Evolutionary conservation across 2,888 invertebrate species (phyloP).

Genomic region (Endomychus coccineus): DNA sequence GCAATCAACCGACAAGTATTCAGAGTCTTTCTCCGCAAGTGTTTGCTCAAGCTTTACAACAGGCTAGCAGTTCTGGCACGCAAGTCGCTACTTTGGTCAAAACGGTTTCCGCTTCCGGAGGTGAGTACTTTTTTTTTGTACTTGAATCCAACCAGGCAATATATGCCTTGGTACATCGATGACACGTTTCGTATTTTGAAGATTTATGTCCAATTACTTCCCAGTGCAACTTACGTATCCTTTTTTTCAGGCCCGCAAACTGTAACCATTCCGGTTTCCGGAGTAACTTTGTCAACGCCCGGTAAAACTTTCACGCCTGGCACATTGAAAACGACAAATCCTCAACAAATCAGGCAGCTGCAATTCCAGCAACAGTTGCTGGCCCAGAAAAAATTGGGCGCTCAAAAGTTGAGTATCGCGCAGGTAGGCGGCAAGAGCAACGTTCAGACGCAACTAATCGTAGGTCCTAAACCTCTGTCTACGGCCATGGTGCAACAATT

Average conservation of each 20-base stretch:
- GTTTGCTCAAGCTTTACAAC: conserved; percentile 44
- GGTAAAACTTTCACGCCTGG: conserved; percentile 43
- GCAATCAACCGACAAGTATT: conserved; percentile 33
- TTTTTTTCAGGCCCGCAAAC: conserved; percentile 38
- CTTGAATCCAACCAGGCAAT: too few relatives aligned
- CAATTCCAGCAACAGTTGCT: conserved; percentile 53
- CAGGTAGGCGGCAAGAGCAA: conserved; percentile 46
- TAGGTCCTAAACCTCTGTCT: conserved; percentile 55
- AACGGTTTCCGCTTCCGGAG: conserved; percentile 45
- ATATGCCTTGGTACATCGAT: too few relatives aligned
- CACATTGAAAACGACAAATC: conserved; percentile 48
- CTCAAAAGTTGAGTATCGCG: conserved; percentile 56
- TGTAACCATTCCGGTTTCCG: conserved; percentile 49
- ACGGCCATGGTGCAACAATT: conserved; percentile 66
- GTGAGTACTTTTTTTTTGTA: conserved; percentile 23
- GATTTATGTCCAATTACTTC: background rate
- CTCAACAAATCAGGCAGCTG: conserved; percentile 59
- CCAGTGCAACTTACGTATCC: background rate
- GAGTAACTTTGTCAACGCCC: conserved; percentile 43
- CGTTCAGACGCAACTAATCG: conserved; percentile 61
- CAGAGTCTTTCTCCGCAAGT: conserved; percentile 39
- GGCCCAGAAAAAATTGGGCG: conserved; percentile 50
- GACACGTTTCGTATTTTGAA: background rate
- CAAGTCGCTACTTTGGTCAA: conserved; percentile 60
- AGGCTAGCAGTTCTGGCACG: conserved; percentile 47